Conservation (phyloP, 1,140 invertebrate species). For the Plectrocnemia conspersa region DNA sequence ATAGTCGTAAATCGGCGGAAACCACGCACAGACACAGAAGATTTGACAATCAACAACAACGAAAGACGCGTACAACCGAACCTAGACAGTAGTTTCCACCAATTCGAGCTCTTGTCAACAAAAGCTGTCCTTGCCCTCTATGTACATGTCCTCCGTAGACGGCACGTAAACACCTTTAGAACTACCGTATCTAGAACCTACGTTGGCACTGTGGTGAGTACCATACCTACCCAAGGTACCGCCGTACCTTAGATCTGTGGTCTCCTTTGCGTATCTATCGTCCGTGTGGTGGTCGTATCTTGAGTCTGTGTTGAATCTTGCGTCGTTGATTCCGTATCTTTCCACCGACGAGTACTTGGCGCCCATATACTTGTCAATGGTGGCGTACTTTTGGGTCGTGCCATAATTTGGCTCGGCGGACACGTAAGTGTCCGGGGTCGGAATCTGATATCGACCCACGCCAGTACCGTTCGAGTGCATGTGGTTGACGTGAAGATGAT, state of each 20-base stretch:
- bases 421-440: constrained; percentile 29
- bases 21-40: constrained; percentile 11
- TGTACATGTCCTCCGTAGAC: constrained; percentile 52
- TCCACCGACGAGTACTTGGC: constrained; percentile 46
- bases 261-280: constrained; percentile 33
- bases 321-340: constrained; percentile 47
- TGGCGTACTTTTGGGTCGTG: constrained; percentile 51
- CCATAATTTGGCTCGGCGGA: constrained; percentile 42
- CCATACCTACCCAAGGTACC: constrained; percentile 48
- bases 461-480: constrained; percentile 49
- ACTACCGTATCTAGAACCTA: constrained; percentile 36
- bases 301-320: constrained; percentile 44
- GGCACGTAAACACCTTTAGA: constrained; percentile 40
- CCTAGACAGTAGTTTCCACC: constrained; percentile 59
- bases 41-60: neutral
- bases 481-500: constrained; percentile 57
- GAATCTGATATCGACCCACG: constrained; percentile 44
- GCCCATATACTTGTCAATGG: constrained; percentile 52
- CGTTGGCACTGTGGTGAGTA: constrained; percentile 42
- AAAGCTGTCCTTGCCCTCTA: constrained; percentile 65
- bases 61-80: constrained; percentile 6
- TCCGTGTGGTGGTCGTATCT: constrained; percentile 29
- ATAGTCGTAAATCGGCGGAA: constrained; percentile 17
- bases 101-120: constrained; percentile 66
- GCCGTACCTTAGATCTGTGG: constrained; percentile 41